Conservation (phyloP, 1,140 invertebrate genomes). For the Trichonephila clavipes region DNA sequence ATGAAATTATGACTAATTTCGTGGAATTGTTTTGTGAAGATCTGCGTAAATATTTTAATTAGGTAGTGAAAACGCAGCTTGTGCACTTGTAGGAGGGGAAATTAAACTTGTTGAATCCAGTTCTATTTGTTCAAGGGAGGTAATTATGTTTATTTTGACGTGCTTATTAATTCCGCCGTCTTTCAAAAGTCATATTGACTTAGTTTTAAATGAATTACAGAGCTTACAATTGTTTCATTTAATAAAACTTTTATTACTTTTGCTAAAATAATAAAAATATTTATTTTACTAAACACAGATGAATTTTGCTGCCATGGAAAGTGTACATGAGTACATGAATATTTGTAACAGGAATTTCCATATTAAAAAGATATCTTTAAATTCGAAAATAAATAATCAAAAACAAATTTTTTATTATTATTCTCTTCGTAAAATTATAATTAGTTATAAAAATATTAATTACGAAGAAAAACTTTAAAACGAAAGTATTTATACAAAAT, state of each 20-base stretch:
- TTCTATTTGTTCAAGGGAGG: conserved; percentile 21
- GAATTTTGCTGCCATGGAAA: background rate
- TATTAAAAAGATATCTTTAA: too few species aligned
- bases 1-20: conserved; percentile 58
- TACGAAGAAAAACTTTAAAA: too few species aligned
- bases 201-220: background rate
- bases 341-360: too few species aligned
- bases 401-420: too few species aligned
- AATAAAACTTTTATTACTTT: background rate
- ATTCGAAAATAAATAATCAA: too few species aligned
- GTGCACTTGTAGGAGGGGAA: conserved; percentile 30
- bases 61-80: background rate
- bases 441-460: too few species aligned
- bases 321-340: too few species aligned
- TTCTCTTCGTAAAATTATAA: too few species aligned
- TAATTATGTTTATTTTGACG: conserved; percentile 44
- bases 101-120: conserved; percentile 53
- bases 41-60: conserved; percentile 49
- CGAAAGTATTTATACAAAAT: too few species aligned
- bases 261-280: background rate
- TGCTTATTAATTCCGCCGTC: background rate
- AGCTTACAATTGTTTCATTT: background rate
- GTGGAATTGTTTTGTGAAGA: conserved; percentile 43
- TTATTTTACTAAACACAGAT: background rate
- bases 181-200: conserved; percentile 6